Evolutionary conservation across 2,113 vertebrate species (phyloP), one percentile per base, ranked within the genome.

Genomic region (Pavo muticus): DNA sequence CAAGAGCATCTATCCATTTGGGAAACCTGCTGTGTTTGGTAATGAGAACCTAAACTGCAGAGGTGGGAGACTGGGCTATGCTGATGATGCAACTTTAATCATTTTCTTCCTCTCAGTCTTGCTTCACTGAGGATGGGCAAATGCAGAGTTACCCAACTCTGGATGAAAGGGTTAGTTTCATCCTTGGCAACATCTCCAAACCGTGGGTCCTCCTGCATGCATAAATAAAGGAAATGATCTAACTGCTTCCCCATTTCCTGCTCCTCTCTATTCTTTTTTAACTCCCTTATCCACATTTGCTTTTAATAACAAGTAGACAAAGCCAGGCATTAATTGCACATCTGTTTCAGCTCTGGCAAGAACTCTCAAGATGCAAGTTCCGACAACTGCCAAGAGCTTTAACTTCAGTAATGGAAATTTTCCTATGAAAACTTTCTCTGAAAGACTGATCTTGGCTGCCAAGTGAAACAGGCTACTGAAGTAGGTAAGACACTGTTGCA

Each of bases 311-410:
- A 88, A 74, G 57, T 57, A 76, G 65, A 75, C 4, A 9, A 88
- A 93, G 67, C 0, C 11, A 60, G 72, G 40, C 72, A 60, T 42
- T 57, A 61, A 39, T 35, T 72, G 76, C 54, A 78, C 84, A 92
- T 95, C 93, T 96, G 79, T 71, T 84, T 93, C 60, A 90, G 64
- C 20, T 90, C 60, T 74, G 50, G 39, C 68, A 75, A 90, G 32
- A 74, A 40, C 32, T 70, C 44, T 50, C 61, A 71, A 70, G 44
- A 69, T 20, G 40, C 18, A 69, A 90, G 64, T 18, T n/a, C 61
- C 39, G 77, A 65, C 25, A 6, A 16, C 56, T 86, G 85, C 79
- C 87, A 88, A 93, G 61, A 1, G 2, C 70, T 56, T 89, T 61
- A 27, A 89, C 84, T 77, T 90, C 56, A 68, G 65, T 35, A 94